Base-by-base conservation (phyloP, 1,140 invertebrate species). In the Drosophila nigromelanica region DNA sequence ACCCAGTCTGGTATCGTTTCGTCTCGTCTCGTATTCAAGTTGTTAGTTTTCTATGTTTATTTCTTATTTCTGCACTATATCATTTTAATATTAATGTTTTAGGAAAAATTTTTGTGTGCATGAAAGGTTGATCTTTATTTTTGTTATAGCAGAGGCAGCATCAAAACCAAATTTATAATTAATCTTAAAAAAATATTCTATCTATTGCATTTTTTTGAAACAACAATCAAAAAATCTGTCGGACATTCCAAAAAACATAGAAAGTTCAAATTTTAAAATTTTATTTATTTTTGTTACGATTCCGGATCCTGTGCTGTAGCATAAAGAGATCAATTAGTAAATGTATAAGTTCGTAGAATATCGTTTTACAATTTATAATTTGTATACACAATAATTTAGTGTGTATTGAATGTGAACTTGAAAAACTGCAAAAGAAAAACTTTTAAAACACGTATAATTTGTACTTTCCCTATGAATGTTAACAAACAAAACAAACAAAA, bases 361-460 rank as follows among this genome's bases (percentile, higher is more conserved):
- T 55, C 42, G 47, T 60, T 68, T 61, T 68, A 51, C 33, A 3
- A 12, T 14, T 54, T 68, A 47, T 54, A 24, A 42, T 68, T 43
- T 24, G 30, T 24, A 18, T 54, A 48, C 64, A 59, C 64, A 68
- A 56, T 4, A 35, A 11, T 64, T 15, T 24, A 40, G 11, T 60
- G 67, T 71, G 60, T 63, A 71, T 33, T 45, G 33, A 63, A 71
- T 63, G 50, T 40, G 21, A 59, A 71, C 59, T 70, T 62, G 37
- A 56, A 24, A 18, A 70, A 69, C 55, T 73, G 76, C 39, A 72
- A 62, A 45, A 59, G 69, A 81, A 89, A 86, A 86, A 76, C 86
- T 86, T 86, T 90, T 70, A 51, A 82, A 76, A 89, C 40, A 75
- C 83, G 80, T 86, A 90, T 90, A 90, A 86, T 90, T 90, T 90